Evolutionary conservation across 2,113 vertebrate genomes (phyloP).

Genomic region (Myodes glareolus): DNA sequence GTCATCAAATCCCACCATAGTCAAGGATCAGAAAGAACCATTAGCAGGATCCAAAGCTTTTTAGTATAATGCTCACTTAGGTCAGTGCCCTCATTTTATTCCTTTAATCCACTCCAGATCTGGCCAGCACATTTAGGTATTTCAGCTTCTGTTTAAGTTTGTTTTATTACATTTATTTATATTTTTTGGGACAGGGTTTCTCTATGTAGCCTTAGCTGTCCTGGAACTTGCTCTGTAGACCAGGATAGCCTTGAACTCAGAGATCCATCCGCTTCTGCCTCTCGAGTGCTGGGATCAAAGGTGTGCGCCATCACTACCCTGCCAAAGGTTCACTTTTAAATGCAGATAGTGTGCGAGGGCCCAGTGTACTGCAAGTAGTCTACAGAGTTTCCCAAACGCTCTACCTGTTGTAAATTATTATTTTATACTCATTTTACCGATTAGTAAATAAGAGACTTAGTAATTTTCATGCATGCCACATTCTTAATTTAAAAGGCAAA

Average conservation of each 20-base stretch:
- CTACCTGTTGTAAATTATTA: neutral
- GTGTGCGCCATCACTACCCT: neutral
- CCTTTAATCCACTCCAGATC: constrained; percentile 13
- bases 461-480: neutral
- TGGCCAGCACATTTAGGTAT: neutral
- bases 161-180: neutral
- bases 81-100: neutral
- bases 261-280: neutral
- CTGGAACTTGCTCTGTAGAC: neutral
- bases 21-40: neutral
- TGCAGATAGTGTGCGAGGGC: neutral
- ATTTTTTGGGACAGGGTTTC: neutral
- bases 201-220: neutral
- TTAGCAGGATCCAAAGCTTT: neutral
- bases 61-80: neutral
- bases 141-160: neutral
- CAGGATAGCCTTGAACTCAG: neutral
- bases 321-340: neutral
- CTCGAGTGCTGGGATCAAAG: neutral
- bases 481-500: neutral
- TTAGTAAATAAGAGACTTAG: neutral
- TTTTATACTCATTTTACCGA: neutral
- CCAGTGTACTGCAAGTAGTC: neutral
- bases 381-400: neutral
- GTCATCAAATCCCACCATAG: neutral